These are phyloP conservation scores for Microcebus jonahi DNA, from an alignment of 2,113 vertebrate species.

Conservation along the genomic window DNA sequence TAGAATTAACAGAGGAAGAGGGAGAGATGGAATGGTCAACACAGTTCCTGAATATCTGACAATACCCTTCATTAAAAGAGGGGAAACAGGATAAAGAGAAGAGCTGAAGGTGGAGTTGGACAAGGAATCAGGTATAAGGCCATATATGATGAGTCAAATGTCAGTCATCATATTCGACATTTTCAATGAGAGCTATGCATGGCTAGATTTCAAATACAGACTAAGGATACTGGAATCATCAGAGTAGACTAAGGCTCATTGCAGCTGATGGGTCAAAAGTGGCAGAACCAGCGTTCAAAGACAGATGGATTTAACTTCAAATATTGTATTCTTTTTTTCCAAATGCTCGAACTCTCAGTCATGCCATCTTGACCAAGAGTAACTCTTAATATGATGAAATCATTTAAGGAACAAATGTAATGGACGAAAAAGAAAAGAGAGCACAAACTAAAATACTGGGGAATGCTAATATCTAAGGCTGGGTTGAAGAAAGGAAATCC, in stretches of 20 bases:
- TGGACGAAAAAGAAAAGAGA: neutral
- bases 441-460: neutral
- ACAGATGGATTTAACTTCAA: neutral
- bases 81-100: neutral
- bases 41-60: neutral
- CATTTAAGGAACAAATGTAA: neutral
- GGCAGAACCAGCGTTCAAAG: neutral
- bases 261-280: too few species aligned
- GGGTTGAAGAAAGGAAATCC: neutral
- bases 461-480: neutral
- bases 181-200: neutral
- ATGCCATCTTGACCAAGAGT: neutral
- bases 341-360: neutral
- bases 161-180: neutral
- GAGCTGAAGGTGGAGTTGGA: neutral
- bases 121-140: neutral
- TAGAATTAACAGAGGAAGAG: neutral
- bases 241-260: neutral
- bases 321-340: neutral
- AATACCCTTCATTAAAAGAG: neutral
- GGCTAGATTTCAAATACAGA: neutral
- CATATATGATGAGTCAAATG: neutral
- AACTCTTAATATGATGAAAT: neutral
- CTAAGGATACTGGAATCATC: neutral
- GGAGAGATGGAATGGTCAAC: neutral